A percentile compares a stretch with the other conserved stretches of the same genome.
These are phyloP conservation scores for Tetramorium parvispinum DNA, from an alignment of 1,140 invertebrate species.

Conservation along the genomic window DNA sequence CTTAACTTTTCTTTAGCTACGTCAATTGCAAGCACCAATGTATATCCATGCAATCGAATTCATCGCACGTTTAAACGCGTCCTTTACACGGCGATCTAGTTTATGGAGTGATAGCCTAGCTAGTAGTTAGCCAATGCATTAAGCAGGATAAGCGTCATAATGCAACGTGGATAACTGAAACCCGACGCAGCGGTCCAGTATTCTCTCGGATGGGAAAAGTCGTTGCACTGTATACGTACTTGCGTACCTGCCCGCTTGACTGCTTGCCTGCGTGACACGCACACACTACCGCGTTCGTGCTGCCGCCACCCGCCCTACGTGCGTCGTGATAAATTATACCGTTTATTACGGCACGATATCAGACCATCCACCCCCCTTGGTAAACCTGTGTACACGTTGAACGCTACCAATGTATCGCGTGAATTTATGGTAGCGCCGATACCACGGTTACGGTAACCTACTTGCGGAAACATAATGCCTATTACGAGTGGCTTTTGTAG, in stretches of 20 bases:
- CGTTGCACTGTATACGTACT: conserved; percentile 51
- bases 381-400: conserved; percentile 48
- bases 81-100: conserved; percentile 46
- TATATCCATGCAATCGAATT: conserved; percentile 12
- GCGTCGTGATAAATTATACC: conserved; percentile 60
- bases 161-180: conserved; percentile 57
- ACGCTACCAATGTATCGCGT: conserved; percentile 47
- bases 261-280: conserved; percentile 64
- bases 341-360: conserved; percentile 60
- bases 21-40: not conserved
- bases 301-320: conserved; percentile 30
- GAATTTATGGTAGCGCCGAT: conserved; percentile 64
- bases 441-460: conserved; percentile 58
- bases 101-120: conserved; percentile 56
- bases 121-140: conserved; percentile 56
- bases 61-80: conserved; percentile 31
- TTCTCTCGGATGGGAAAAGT: conserved; percentile 55
- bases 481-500: not conserved
- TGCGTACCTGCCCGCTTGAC: conserved; percentile 27
- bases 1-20: not conserved
- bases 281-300: conserved; percentile 64
- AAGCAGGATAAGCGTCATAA: conserved; percentile 58
- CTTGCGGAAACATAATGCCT: conserved; percentile 48
- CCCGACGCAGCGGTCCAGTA: conserved; percentile 1
- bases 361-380: conserved; percentile 22